Evolutionary conservation across 2,113 vertebrate genomes (phyloP).

Genomic region (Mohoua ochrocephala): DNA sequence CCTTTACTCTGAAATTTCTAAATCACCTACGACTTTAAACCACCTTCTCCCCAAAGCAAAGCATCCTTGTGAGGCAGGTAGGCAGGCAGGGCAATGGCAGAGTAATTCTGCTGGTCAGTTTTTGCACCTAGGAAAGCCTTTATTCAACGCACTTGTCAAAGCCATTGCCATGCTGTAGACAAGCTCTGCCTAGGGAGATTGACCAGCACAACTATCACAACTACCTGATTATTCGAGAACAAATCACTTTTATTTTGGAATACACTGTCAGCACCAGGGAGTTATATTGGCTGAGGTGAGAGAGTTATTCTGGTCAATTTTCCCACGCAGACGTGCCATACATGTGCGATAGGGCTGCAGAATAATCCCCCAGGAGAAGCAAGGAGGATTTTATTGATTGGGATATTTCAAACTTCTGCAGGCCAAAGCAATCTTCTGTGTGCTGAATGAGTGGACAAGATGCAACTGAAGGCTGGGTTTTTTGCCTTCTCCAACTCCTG

Average conservation of each 20-base stretch:
- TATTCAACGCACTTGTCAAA: background rate
- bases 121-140: background rate
- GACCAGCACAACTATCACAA: background rate
- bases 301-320: slow-evolving; percentile 1
- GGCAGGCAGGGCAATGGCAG: background rate
- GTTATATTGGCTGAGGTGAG: background rate
- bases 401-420: background rate
- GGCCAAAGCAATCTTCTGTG: background rate
- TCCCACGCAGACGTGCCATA: background rate
- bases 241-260: slow-evolving; percentile 43
- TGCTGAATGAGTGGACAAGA: background rate
- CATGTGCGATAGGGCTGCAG: background rate
- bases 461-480: background rate
- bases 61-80: background rate
- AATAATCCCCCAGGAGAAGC: background rate
- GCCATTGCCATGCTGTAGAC: background rate
- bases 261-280: background rate
- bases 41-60: background rate
- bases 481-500: background rate
- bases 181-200: background rate
- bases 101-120: background rate
- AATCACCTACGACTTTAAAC: background rate
- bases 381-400: slow-evolving; percentile 19
- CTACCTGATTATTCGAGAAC: background rate
- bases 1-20: background rate